These are phyloP conservation scores for Pangasius macronema DNA, from an alignment of 2,797 vertebrate genomes.

Conservation along the genomic window DNA sequence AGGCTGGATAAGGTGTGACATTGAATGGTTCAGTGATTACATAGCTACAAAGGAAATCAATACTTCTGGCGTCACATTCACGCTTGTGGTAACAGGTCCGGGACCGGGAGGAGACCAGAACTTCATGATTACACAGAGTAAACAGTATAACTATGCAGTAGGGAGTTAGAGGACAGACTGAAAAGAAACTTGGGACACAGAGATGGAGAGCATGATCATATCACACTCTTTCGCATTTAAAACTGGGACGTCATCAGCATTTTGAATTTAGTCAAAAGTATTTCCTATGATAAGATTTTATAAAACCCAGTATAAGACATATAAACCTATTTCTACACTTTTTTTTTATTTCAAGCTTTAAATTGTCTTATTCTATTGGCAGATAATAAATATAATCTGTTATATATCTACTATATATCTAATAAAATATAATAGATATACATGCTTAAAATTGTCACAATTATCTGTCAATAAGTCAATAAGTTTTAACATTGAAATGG, in stretches of 20 bases:
- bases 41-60: neutral
- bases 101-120: neutral
- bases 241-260: neutral
- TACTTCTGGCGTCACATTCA: neutral
- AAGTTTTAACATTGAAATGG: neutral
- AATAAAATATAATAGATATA: too few relatives aligned
- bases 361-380: neutral
- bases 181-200: neutral
- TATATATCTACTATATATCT: too few relatives aligned
- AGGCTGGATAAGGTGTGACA: neutral
- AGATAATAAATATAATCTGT: neutral
- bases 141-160: neutral
- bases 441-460: neutral
- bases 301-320: neutral
- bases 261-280: neutral
- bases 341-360: neutral
- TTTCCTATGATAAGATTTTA: neutral
- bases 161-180: neutral
- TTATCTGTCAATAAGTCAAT: neutral
- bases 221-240: neutral
- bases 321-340: neutral
- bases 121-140: neutral
- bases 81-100: too few relatives aligned
- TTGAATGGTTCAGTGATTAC: neutral
- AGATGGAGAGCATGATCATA: neutral